A percentile compares a stretch with the other conserved stretches of the same genome.
Evolutionary conservation across 2,888 invertebrate species (phyloP).

Genomic region (Epiblema foenella): DNA sequence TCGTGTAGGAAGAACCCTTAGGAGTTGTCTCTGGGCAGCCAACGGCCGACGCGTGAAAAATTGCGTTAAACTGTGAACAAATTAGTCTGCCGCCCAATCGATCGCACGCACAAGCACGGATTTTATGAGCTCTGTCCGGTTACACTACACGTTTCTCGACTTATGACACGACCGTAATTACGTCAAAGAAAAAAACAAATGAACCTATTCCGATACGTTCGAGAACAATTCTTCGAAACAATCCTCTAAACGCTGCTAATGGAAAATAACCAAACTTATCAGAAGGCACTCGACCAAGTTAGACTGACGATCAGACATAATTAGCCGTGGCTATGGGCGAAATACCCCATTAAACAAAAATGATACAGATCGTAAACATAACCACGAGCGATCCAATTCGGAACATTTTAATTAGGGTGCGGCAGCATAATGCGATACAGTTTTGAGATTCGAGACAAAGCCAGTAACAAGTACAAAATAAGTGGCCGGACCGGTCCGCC

Average conservation of each 20-base stretch:
- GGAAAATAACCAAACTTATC: conserved; percentile 43
- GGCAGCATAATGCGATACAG: conserved; percentile 60
- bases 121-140: conserved; percentile 50
- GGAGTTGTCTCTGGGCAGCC: background rate
- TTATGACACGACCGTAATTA: conserved; percentile 41
- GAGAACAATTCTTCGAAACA: conserved; percentile 18
- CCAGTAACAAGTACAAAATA: conserved; percentile 46
- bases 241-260: conserved; percentile 31
- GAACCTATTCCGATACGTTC: conserved; percentile 15
- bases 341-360: conserved; percentile 80
- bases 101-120: conserved; percentile 56
- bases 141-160: conserved; percentile 44
- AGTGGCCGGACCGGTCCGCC: conserved; percentile 48
- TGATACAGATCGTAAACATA: conserved; percentile 75
- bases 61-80: conserved; percentile 78
- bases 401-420: conserved; percentile 80
- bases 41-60: conserved; percentile 64
- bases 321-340: conserved; percentile 54
- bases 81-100: conserved; percentile 62
- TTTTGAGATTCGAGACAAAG: conserved; percentile 63
- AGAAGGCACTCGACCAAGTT: conserved; percentile 32
- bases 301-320: conserved; percentile 42
- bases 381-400: conserved; percentile 68
- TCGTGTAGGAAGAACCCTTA: background rate
- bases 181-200: conserved; percentile 37